Conservation (phyloP, 2,113 vertebrate genomes). For the Phycodurus eques region DNA sequence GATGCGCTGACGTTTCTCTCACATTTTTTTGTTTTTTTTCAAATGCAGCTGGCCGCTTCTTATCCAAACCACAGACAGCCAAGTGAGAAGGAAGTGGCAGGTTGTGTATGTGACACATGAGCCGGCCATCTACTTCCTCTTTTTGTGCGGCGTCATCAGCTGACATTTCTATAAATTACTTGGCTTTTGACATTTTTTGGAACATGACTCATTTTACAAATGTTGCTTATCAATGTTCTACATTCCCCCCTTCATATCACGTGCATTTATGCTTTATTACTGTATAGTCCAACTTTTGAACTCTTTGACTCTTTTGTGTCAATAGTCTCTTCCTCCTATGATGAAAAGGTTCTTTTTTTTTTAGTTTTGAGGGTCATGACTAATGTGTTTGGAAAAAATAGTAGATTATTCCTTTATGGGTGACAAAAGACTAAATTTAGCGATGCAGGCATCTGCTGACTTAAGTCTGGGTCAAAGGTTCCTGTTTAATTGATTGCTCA, state of each 20-base stretch:
- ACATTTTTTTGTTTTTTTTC: neutral
- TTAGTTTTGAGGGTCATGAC: neutral
- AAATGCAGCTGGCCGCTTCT: too few species aligned
- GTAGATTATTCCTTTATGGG: neutral
- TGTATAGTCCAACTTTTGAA: neutral
- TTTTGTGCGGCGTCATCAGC: constrained; percentile 15
- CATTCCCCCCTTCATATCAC: neutral
- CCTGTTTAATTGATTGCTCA: too few species aligned
- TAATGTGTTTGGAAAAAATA: neutral
- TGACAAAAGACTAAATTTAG: neutral
- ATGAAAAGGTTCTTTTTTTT: neutral
- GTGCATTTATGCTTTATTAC: neutral
- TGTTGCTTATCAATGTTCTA: neutral
- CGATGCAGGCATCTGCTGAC: neutral
- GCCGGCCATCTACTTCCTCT: constrained; percentile 54
- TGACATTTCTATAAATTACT: neutral
- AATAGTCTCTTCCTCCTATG: neutral
- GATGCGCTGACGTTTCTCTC: neutral
- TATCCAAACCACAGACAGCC: constrained; percentile 14
- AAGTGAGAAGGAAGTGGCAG: constrained; percentile 57
- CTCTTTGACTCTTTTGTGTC: neutral
- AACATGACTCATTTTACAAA: neutral
- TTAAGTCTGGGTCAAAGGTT: too few species aligned
- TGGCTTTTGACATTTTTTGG: neutral
- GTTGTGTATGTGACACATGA: constrained; percentile 10